These are phyloP conservation scores for Sphyrna mokarran DNA, from an alignment of 2,113 vertebrate species.

Conservation along the genomic window DNA sequence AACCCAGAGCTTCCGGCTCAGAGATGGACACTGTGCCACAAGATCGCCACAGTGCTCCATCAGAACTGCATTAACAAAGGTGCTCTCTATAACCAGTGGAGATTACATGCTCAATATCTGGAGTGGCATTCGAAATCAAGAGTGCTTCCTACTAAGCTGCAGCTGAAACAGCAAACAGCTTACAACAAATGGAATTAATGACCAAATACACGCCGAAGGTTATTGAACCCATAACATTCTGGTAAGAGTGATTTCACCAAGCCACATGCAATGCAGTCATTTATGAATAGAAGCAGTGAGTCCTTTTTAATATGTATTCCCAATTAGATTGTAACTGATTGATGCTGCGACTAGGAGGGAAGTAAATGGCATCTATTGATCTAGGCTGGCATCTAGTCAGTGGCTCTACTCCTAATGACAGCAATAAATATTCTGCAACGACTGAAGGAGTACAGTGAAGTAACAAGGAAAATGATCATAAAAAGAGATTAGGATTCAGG, in stretches of 20 bases:
- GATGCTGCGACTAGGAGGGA: neutral
- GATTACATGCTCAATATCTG: neutral
- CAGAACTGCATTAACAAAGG: no score
- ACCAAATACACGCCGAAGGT: neutral
- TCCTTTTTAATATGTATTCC: neutral
- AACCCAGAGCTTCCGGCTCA: neutral
- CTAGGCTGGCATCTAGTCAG: neutral
- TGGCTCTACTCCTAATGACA: neutral
- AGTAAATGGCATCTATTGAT: slow-evolving; percentile 5
- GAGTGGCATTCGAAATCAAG: neutral
- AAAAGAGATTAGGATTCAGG: neutral
- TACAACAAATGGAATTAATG: neutral
- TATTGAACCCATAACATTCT: neutral
- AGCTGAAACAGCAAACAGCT: neutral
- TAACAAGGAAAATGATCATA: neutral
- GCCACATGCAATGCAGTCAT: neutral
- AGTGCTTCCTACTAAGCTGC: neutral
- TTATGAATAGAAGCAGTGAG: neutral
- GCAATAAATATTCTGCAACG: neutral
- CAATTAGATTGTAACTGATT: neutral
- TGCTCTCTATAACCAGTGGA: neutral
- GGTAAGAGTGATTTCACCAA: neutral
- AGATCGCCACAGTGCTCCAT: neutral
- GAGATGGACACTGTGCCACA: no score
- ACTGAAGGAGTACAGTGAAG: neutral